Evolutionary conservation across 2,888 invertebrate genomes (phyloP).

Genomic region (Ceriagrion tenellum): DNA sequence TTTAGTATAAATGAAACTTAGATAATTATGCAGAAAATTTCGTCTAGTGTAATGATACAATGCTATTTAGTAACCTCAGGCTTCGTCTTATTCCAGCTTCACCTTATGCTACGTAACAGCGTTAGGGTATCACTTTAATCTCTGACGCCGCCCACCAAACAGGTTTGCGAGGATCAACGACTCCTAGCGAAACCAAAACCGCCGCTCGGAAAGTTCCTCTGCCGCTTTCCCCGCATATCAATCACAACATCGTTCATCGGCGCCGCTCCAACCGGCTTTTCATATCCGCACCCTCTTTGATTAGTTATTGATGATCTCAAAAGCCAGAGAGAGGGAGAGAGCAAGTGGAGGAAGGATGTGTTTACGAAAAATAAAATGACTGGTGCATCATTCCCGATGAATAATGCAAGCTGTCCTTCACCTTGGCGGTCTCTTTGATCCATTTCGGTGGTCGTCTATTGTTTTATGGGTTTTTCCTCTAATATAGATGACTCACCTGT

Average conservation of each 20-base stretch:
- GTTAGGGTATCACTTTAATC: too few species aligned
- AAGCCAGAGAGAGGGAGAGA: neutral
- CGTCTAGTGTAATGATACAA: too few species aligned
- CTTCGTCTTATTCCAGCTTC: too few species aligned
- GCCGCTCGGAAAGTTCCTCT: neutral
- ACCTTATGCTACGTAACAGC: too few species aligned
- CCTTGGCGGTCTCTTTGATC: conserved; percentile 34
- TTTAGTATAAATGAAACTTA: too few species aligned
- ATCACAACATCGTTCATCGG: neutral
- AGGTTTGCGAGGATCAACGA: too few species aligned
- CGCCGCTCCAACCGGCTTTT: neutral
- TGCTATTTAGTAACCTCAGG: too few species aligned
- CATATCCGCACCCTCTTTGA: neutral
- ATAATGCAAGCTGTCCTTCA: conserved; percentile 21
- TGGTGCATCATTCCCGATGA: neutral
- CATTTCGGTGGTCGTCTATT: conserved; percentile 42
- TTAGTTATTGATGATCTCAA: neutral
- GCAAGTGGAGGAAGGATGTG: neutral
- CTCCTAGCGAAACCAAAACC: neutral
- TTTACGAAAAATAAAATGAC: neutral
- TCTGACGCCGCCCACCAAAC: too few species aligned
- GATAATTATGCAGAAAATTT: too few species aligned
- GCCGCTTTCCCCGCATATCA: neutral
- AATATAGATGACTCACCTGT: neutral
- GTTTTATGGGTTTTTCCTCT: conserved; percentile 47